Evolutionary conservation across 1,140 invertebrate species (phyloP).

Genomic region (Planococcus citri): DNA sequence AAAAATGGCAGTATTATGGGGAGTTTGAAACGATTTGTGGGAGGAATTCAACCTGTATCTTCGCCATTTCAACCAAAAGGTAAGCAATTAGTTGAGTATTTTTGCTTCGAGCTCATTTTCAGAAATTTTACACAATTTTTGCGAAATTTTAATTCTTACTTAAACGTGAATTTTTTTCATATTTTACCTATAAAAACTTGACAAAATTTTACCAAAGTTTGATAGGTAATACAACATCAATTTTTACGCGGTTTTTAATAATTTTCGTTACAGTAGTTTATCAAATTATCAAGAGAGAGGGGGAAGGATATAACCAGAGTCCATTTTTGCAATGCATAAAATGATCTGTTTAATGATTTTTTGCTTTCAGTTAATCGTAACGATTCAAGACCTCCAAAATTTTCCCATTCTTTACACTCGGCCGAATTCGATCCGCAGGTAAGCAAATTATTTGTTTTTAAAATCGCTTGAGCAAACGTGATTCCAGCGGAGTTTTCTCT

Average conservation of each 20-base stretch:
- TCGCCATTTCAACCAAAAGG: slow-evolving; percentile 30
- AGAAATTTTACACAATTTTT: background rate
- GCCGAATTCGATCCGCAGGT: background rate
- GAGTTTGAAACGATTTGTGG: slow-evolving; percentile 39
- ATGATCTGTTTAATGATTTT: too few relatives aligned
- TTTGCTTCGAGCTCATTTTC: background rate
- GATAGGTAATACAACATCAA: too few relatives aligned
- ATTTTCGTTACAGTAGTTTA: too few relatives aligned
- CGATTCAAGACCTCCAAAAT: background rate
- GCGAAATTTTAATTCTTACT: slow-evolving; percentile 7
- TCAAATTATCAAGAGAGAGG: too few relatives aligned
- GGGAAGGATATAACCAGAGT: too few relatives aligned
- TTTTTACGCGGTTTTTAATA: too few relatives aligned
- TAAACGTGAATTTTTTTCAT: too few relatives aligned
- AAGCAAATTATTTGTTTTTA: background rate
- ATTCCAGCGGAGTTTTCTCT: too few relatives aligned
- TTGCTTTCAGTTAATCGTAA: background rate
- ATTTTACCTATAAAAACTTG: too few relatives aligned
- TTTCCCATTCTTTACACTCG: background rate
- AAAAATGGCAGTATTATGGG: slow-evolving; percentile 32
- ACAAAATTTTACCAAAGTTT: too few relatives aligned
- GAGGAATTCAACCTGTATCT: slow-evolving; percentile 37
- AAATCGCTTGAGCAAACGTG: too few relatives aligned
- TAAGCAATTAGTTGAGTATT: background rate
- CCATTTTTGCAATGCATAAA: too few relatives aligned